A percentile compares a stretch with the other conserved stretches of the same genome.
phyloP scores from a whole-genome alignment of 2,797 vertebrate species.

The Cirrhinus molitorella region DNA sequence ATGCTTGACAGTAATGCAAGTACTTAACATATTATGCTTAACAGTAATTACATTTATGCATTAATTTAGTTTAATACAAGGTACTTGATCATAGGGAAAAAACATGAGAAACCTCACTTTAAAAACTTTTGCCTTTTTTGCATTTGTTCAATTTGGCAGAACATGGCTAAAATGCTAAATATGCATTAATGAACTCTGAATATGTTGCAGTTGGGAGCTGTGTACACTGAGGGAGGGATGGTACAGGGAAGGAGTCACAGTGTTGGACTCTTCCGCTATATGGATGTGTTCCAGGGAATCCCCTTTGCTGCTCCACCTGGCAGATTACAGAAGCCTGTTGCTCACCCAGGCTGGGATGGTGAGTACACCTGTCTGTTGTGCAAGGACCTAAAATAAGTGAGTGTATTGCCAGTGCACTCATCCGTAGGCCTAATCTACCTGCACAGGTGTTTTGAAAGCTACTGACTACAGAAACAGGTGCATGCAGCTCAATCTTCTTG shows the following conservation, averaged over 20 bases:
- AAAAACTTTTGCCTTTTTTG: not conserved
- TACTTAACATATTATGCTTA: not conserved
- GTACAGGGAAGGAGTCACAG: slow-evolving; percentile 85
- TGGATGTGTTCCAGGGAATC: slow-evolving; percentile 92
- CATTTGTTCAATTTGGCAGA: not conserved
- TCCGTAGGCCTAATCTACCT: slow-evolving; percentile 22
- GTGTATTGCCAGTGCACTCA: not conserved
- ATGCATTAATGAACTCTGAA: not conserved
- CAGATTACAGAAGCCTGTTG: slow-evolving; percentile 83
- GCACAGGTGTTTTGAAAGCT: slow-evolving; percentile 83
- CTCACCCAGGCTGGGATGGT: slow-evolving; percentile 93
- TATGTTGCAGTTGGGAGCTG: slow-evolving; percentile 83
- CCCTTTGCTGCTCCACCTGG: slow-evolving; percentile 87
- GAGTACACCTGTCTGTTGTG: slow-evolving; percentile 45
- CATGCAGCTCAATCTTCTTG: slow-evolving; percentile 80
- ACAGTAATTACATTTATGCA: not conserved
- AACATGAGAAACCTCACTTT: not conserved
- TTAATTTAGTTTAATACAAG: not conserved
- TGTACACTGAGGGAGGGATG: slow-evolving; percentile 89
- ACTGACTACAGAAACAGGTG: slow-evolving; percentile 79
- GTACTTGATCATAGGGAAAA: not conserved
- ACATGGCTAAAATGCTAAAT: not conserved
- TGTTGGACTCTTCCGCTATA: slow-evolving; percentile 69
- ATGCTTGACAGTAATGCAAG: not conserved
- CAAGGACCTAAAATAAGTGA: not conserved